Conservation (phyloP, 2,888 invertebrate genomes). For the Lepidocyrtoides sp. region DNA sequence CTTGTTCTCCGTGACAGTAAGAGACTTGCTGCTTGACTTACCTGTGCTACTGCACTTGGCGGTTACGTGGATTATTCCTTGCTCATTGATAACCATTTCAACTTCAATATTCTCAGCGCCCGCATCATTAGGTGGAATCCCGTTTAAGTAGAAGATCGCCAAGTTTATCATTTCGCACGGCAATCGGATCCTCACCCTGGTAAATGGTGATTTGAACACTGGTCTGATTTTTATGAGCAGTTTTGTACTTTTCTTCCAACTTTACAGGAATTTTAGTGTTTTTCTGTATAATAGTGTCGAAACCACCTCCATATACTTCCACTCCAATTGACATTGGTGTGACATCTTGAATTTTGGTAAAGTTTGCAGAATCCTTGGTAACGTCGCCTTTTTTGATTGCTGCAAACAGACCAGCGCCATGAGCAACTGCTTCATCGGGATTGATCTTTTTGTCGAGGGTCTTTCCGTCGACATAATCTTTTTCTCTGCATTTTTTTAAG, state of each 20-base stretch:
- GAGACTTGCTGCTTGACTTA: too few relatives aligned
- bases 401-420: conserved; percentile 89
- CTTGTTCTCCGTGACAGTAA: neutral
- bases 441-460: conserved; percentile 88
- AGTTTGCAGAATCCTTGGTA: neutral
- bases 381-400: conserved; percentile 88
- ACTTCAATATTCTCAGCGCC: conserved; percentile 42
- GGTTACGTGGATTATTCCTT: neutral
- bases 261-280: conserved; percentile 34
- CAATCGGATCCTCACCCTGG: conserved; percentile 43
- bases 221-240: conserved; percentile 36
- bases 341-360: conserved; percentile 49
- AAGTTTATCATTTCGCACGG: neutral
- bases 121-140: conserved; percentile 52
- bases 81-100: conserved; percentile 36
- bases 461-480: too few relatives aligned
- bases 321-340: conserved; percentile 72
- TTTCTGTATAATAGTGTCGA: conserved; percentile 56
- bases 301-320: neutral
- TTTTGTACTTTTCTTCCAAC: neutral
- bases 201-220: conserved; percentile 33
- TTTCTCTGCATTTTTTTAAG: too few relatives aligned
- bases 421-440: conserved; percentile 89
- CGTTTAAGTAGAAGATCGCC: conserved; percentile 45
- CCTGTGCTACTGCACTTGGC: neutral